Conservation (phyloP, 2,888 invertebrate genomes). For the Choristoneura rosaceana region DNA sequence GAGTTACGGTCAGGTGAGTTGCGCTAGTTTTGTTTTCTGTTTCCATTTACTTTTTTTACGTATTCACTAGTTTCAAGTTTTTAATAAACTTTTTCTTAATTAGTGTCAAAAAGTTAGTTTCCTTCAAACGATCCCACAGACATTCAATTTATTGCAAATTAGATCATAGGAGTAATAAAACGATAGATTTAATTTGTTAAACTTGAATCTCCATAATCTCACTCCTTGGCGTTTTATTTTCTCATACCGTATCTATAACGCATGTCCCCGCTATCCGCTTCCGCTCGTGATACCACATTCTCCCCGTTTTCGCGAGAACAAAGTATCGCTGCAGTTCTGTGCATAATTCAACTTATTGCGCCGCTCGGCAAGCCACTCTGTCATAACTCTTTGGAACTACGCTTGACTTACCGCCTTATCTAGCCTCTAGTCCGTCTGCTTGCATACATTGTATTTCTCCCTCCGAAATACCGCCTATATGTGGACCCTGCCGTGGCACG, state of each 20-base stretch:
- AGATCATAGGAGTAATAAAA: too few relatives aligned
- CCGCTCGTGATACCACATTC: conserved; percentile 38
- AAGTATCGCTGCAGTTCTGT: conserved; percentile 80
- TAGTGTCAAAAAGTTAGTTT: too few relatives aligned
- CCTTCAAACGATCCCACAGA: too few relatives aligned
- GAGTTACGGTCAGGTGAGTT: too few relatives aligned
- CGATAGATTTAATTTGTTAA: too few relatives aligned
- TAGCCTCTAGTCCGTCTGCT: conserved; percentile 31
- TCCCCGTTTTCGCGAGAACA: conserved; percentile 58
- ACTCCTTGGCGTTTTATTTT: too few relatives aligned
- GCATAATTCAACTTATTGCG: conserved; percentile 83
- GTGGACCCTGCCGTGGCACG: not conserved
- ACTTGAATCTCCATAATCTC: too few relatives aligned
- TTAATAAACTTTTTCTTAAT: too few relatives aligned
- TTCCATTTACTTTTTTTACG: too few relatives aligned
- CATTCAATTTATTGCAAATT: too few relatives aligned
- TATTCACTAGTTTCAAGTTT: too few relatives aligned
- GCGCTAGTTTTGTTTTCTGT: too few relatives aligned
- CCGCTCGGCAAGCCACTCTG: conserved; percentile 60
- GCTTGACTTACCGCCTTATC: conserved; percentile 33
- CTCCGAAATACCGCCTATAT: not conserved
- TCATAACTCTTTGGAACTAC: conserved; percentile 63
- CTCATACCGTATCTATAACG: not conserved
- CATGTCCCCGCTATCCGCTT: conserved; percentile 47
- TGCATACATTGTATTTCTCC: conserved; percentile 14